A percentile compares a stretch with the other conserved stretches of the same genome.
These are phyloP conservation scores for Craterocephalus amniculus DNA, from an alignment of 2,797 vertebrate genomes.

Conservation along the genomic window DNA sequence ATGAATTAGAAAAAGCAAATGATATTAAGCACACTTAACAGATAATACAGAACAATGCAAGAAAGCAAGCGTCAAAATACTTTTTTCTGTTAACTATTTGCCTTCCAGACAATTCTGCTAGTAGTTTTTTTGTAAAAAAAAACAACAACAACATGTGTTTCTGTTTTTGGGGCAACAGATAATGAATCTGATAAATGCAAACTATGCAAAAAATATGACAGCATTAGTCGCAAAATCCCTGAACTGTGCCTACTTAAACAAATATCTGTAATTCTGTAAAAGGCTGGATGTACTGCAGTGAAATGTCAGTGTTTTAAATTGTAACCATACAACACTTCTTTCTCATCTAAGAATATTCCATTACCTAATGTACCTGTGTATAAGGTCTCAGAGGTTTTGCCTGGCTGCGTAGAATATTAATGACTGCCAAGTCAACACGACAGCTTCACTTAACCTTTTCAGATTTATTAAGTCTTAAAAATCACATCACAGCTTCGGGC, in stretches of 20 bases:
- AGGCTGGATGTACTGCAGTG: background rate
- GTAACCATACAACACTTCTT: background rate
- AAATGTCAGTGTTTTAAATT: background rate
- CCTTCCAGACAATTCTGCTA: conserved; percentile 1
- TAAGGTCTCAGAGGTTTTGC: conserved; percentile 11
- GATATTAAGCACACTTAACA: background rate
- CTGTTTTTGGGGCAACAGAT: too few relatives aligned
- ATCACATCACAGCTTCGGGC: conserved; percentile 34
- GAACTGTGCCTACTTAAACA: background rate
- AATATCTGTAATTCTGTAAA: background rate
- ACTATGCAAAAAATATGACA: too few relatives aligned
- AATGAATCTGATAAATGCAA: too few relatives aligned
- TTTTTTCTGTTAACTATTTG: background rate
- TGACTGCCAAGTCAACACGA: conserved; percentile 51
- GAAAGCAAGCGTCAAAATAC: background rate
- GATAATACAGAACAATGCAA: background rate
- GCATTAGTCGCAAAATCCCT: too few relatives aligned
- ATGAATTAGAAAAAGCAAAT: background rate
- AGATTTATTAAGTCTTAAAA: conserved; percentile 56
- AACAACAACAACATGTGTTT: background rate
- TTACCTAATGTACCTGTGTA: conserved; percentile 1
- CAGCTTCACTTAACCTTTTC: conserved; percentile 52
- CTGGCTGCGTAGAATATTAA: conserved; percentile 33
- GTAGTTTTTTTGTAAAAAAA: conserved; percentile 27
- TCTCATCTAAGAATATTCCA: background rate